Evolutionary conservation across 2,888 invertebrate genomes (phyloP).

Genomic region (Meandrusa payeni): DNA sequence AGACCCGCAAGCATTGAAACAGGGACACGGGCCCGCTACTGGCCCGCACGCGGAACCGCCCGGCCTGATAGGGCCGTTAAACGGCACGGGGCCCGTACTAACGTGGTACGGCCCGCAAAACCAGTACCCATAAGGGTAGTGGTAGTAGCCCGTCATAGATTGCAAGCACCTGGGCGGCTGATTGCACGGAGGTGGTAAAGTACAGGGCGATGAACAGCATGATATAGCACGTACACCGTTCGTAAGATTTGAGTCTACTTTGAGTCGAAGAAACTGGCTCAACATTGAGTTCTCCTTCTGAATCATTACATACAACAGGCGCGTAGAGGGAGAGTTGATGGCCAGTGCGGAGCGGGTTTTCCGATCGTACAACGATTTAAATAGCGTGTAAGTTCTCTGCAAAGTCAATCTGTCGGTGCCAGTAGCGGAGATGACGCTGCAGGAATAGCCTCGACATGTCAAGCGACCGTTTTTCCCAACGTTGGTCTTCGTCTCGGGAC

Average conservation of each 20-base stretch:
- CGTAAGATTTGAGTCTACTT: too few relatives aligned
- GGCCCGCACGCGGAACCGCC: background rate
- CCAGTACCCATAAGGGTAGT: constrained; percentile 64
- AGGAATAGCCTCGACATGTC: constrained; percentile 23
- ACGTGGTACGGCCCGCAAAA: constrained; percentile 44
- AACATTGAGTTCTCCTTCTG: too few relatives aligned
- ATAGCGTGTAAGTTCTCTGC: background rate
- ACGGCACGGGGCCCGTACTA: too few relatives aligned
- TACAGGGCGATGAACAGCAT: too few relatives aligned
- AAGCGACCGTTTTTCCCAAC: constrained; percentile 24
- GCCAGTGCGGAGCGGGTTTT: too few relatives aligned
- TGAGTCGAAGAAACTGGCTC: too few relatives aligned
- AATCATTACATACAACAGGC: too few relatives aligned
- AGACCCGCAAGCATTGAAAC: too few relatives aligned
- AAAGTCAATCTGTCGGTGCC: background rate
- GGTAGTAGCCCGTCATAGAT: constrained; percentile 59
- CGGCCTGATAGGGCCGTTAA: too few relatives aligned
- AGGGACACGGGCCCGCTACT: too few relatives aligned
- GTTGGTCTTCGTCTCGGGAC: constrained; percentile 25
- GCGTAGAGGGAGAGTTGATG: too few relatives aligned
- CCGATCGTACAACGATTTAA: background rate
- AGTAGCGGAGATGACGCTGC: constrained; percentile 21
- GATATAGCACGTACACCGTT: too few relatives aligned
- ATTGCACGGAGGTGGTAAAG: constrained; percentile 59
- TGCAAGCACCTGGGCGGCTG: constrained; percentile 36